phyloP scores from a whole-genome alignment of 2,797 vertebrate species.

The Antrozous pallidus region DNA sequence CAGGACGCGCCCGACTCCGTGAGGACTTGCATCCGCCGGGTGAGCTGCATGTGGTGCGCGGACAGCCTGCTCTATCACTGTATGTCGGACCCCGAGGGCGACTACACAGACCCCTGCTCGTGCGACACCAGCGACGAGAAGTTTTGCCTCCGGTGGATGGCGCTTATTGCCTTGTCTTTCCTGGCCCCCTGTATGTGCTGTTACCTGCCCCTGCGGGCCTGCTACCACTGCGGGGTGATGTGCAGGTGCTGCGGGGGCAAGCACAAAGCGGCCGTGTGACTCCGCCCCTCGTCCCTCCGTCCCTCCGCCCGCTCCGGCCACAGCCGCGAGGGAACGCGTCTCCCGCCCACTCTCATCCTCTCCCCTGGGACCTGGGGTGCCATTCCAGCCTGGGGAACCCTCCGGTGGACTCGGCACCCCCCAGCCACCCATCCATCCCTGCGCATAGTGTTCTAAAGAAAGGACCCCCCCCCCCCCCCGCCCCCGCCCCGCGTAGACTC shows the following conservation, averaged over 20 bases:
- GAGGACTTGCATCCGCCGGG: constrained; percentile 90
- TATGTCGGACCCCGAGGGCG: constrained; percentile 98
- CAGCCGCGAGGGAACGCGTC: background rate
- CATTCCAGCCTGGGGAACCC: constrained; percentile 42
- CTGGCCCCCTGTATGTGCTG: constrained; percentile 98
- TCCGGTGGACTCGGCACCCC: background rate
- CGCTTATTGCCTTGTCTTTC: constrained; percentile 95
- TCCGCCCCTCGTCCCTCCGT: background rate
- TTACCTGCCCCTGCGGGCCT: constrained; percentile 95
- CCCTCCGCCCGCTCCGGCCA: background rate
- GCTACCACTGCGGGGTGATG: constrained; percentile 92
- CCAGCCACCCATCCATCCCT: background rate
- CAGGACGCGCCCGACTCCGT: constrained; percentile 95
- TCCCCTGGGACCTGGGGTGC: background rate
- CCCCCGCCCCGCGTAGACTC: constrained; percentile 67
- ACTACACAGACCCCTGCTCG: constrained; percentile 97
- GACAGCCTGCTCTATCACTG: constrained; percentile 99
- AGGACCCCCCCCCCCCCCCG: constrained; percentile 76
- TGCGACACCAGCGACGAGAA: constrained; percentile 95
- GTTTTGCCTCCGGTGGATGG: constrained; percentile 95
- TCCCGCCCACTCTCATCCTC: background rate
- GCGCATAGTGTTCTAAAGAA: constrained; percentile 77
- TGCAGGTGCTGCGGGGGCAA: constrained; percentile 96
- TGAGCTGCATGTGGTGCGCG: constrained; percentile 98
- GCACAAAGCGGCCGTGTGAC: constrained; percentile 95